Conservation (phyloP, 2,888 invertebrate species). For the Leuctra nigra region DNA sequence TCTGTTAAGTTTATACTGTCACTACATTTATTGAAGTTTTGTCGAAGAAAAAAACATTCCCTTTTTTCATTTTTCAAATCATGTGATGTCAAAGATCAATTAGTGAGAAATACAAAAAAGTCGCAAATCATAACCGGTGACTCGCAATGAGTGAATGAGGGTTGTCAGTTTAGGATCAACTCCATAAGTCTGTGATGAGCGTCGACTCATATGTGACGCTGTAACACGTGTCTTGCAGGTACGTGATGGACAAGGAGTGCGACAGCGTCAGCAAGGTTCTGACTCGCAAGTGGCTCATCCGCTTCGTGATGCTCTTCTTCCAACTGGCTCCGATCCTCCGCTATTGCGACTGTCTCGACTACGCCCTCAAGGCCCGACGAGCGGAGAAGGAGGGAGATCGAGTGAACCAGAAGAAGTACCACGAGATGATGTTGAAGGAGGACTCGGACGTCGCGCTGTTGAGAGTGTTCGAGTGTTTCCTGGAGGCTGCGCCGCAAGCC, state of each 20-base stretch:
- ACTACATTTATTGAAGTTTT: too few relatives aligned
- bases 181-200: too few relatives aligned
- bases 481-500: slow-evolving; percentile 76
- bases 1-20: too few relatives aligned
- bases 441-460: slow-evolving; percentile 73
- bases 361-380: slow-evolving; percentile 58
- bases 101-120: too few relatives aligned
- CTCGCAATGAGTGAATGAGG: too few relatives aligned
- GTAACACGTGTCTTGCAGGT: too few relatives aligned
- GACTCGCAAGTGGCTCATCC: slow-evolving; percentile 50
- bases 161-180: too few relatives aligned
- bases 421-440: slow-evolving; percentile 67
- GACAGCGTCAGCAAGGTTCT: slow-evolving; percentile 51
- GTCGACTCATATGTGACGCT: too few relatives aligned
- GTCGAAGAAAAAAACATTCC: too few relatives aligned
- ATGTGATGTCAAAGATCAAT: too few relatives aligned
- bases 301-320: slow-evolving; percentile 55
- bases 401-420: slow-evolving; percentile 56
- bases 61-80: too few relatives aligned
- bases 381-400: slow-evolving; percentile 52
- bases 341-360: slow-evolving; percentile 42
- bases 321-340: slow-evolving; percentile 69
- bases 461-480: slow-evolving; percentile 70
- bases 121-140: too few relatives aligned
- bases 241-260: slow-evolving; percentile 46